Evolutionary conservation across 2,113 vertebrate genomes (phyloP).

Genomic region (Connochaetes taurinus): DNA sequence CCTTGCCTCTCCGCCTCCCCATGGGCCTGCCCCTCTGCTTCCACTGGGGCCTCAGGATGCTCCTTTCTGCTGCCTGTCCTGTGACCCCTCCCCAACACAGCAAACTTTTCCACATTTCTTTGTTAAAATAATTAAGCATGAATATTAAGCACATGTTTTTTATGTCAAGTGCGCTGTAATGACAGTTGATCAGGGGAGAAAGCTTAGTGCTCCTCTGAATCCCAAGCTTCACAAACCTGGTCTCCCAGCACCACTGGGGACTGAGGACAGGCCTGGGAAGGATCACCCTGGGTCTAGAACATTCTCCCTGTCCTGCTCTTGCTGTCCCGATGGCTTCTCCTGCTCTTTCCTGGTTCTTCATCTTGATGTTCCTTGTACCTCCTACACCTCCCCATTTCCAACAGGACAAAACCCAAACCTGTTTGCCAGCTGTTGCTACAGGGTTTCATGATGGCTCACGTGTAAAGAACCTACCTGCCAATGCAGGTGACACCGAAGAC

Average conservation of each 20-base stretch:
- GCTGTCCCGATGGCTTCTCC: fast-evolving
- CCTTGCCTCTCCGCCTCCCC: background rate
- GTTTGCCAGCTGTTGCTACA: background rate
- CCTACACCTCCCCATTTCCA: background rate
- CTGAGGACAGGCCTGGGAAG: background rate
- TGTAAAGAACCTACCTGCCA: background rate
- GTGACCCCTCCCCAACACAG: no score
- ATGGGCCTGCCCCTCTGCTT: background rate
- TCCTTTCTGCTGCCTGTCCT: background rate
- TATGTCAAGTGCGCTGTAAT: fast-evolving
- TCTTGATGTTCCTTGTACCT: background rate
- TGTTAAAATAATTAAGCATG: background rate
- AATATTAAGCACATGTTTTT: background rate
- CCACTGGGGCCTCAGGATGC: background rate
- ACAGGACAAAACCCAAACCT: background rate
- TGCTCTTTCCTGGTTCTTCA: no score
- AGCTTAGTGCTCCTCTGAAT: background rate
- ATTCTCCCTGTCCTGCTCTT: no score
- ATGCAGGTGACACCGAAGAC: background rate
- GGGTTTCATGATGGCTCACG: background rate
- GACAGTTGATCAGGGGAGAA: background rate
- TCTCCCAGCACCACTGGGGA: background rate
- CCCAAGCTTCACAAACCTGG: fast-evolving
- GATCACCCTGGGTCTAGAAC: fast-evolving
- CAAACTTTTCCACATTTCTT: background rate